Evolutionary conservation across 2,888 invertebrate genomes (phyloP).

Genomic region (Slavum lentiscoides): DNA sequence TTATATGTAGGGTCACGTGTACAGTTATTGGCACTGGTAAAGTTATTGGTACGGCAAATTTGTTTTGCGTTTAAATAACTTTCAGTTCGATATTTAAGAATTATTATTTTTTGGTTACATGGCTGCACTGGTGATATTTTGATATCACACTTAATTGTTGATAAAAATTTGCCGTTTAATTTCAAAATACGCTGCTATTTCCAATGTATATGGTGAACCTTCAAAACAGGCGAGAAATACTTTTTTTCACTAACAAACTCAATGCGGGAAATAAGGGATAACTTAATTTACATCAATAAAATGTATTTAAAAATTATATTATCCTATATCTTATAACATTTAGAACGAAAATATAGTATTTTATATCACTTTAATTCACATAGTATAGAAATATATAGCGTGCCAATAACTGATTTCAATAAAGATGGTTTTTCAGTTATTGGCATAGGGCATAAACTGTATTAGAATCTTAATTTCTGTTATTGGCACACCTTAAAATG

Average conservation of each 20-base stretch:
- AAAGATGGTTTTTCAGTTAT: not conserved
- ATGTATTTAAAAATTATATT: no score
- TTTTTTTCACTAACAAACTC: no score
- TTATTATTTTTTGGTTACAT: not conserved
- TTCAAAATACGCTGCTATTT: constrained; percentile 1
- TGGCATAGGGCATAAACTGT: not conserved
- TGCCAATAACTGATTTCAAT: constrained; percentile 20
- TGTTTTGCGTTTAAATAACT: not conserved
- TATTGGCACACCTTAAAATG: constrained; percentile 6
- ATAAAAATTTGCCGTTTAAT: constrained; percentile 3
- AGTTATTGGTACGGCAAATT: constrained; percentile 14
- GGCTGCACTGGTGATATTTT: not conserved
- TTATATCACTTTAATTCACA: not conserved
- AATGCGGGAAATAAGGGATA: no score
- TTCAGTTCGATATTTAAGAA: not conserved
- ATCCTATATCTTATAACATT: constrained; percentile 3
- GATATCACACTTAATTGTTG: not conserved
- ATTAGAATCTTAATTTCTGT: constrained; percentile 8
- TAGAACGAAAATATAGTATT: not conserved
- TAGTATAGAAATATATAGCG: not conserved
- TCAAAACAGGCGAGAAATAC: no score
- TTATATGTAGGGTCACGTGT: no score
- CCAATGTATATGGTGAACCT: not conserved
- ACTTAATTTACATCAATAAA: no score
- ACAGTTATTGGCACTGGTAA: not conserved